Base-by-base conservation (phyloP, 2,797 vertebrate species). In the Lagorchestes hirsutus region DNA sequence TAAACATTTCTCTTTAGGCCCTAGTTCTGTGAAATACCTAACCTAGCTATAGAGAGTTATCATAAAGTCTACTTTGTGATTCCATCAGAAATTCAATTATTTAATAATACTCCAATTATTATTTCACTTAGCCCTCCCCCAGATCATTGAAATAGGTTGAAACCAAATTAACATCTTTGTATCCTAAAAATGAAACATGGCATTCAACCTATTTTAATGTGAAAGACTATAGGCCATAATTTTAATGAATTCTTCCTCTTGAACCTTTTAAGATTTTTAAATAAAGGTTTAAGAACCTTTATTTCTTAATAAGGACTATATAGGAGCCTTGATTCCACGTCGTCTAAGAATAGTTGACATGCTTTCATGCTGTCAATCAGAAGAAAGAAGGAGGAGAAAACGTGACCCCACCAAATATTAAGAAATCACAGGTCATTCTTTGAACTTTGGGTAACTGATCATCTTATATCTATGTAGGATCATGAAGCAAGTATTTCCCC, bases 1-100 rank as follows among this genome's bases (percentile, higher is more conserved):
- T 22, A 91, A 93, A 95, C 91, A 54, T 50, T 92, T 95, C 93
- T 93, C 31, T 34, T 67, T 94, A 82, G 12, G 62, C 4, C 0
- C 62, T 40, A 18, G n/a, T 40, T 18, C 67, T 74, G 5, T 40
- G 67, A 74, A 74, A 74, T 40, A 18, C n/a, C 14, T 40, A 74
- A 40, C n/a, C 67, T 40, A 40, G 8, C n/a, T 22, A 40, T 40
- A 74, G 4, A 97, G 29, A 97, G 54, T 9, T 54, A 94, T 2
- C 52, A 52, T 52, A 52, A 52, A 0, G 6, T 52, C 52, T 52
- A 46, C 6, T 57, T 67, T 82, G 27, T 54, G 27, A 24, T 62
- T 50, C 55, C 54, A 40, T 92, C 95, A 46, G 46, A 93, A 90
- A 55, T 2, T 4, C 92, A 92, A 58, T 16, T 94, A 10, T 82